These are phyloP conservation scores for Abrostola triplasia DNA, from an alignment of 2,888 invertebrate species.

Conservation along the genomic window DNA sequence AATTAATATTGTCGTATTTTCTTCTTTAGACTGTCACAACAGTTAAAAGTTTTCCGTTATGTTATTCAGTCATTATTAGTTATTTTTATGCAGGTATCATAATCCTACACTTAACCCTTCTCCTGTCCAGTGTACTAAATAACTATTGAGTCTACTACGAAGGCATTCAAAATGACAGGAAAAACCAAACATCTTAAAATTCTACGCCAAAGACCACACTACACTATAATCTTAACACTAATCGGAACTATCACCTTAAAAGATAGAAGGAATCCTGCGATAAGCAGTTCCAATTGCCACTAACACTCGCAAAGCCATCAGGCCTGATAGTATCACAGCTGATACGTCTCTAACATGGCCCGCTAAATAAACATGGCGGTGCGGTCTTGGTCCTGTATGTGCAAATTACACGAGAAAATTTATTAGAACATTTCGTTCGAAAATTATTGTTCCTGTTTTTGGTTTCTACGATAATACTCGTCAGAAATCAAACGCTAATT, in stretches of 20 bases:
- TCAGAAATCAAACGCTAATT: slow-evolving; percentile 37
- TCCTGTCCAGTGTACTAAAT: no score
- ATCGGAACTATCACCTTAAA: neutral
- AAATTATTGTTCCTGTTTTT: slow-evolving; percentile 62
- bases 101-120: no score
- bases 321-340: slow-evolving; percentile 24
- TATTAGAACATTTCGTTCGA: slow-evolving; percentile 74
- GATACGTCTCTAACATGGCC: slow-evolving; percentile 51
- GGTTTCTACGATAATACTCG: slow-evolving; percentile 49
- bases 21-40: no score
- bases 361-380: slow-evolving; percentile 65
- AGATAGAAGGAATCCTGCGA: neutral
- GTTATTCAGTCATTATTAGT: no score
- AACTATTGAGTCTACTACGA: no score
- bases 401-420: slow-evolving; percentile 77
- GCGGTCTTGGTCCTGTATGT: slow-evolving; percentile 75
- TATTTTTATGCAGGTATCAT: no score
- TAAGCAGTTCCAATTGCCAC: slow-evolving; percentile 10
- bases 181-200: no score
- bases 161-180: no score
- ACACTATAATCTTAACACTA: neutral
- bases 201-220: no score
- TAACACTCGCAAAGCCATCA: slow-evolving; percentile 25
- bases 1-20: no score
- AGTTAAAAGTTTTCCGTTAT: no score